phyloP scores from a whole-genome alignment of 2,888 invertebrate species.

The Leucophenga maculata region DNA sequence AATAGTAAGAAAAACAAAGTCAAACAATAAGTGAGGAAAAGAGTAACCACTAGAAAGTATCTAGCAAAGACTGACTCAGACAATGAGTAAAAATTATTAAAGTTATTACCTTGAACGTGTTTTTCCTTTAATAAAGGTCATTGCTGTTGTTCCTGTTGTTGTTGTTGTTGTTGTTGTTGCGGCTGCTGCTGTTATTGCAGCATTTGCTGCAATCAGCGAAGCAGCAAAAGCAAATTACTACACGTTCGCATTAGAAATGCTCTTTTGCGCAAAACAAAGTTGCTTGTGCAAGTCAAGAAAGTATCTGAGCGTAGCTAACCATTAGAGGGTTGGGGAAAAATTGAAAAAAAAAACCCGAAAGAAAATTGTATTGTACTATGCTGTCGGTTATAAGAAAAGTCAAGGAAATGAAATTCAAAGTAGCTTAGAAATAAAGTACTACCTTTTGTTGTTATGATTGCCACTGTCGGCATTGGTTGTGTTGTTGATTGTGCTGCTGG shows the following conservation, averaged over 20 bases:
- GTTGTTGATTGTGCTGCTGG: not conserved
- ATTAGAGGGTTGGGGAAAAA: not conserved
- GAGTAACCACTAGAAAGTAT: not conserved
- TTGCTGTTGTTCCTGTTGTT: conserved; percentile 16
- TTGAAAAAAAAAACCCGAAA: not conserved
- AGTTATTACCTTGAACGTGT: conserved; percentile 28
- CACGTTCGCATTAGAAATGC: conserved; percentile 13
- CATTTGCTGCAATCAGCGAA: conserved; percentile 17
- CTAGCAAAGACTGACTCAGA: not conserved
- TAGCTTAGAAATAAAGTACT: conserved; percentile 19
- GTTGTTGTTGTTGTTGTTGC: too few species aligned
- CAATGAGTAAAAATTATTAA: conserved; percentile 21
- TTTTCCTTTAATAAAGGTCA: conserved; percentile 21
- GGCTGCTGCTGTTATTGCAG: too few species aligned
- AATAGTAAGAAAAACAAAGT: not conserved
- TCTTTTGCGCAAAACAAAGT: not conserved
- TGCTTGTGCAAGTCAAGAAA: not conserved
- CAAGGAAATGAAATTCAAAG: conserved; percentile 22
- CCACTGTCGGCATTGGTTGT: conserved; percentile 2
- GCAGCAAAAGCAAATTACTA: conserved; percentile 20
- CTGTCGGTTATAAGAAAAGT: not conserved
- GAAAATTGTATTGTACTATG: too few species aligned
- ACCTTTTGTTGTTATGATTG: conserved; percentile 19
- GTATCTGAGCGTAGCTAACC: not conserved
- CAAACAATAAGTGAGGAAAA: not conserved